Evolutionary conservation across 2,888 invertebrate genomes (phyloP), one percentile per base, ranked within the genome.

Genomic region (Dione vanillae): DNA sequence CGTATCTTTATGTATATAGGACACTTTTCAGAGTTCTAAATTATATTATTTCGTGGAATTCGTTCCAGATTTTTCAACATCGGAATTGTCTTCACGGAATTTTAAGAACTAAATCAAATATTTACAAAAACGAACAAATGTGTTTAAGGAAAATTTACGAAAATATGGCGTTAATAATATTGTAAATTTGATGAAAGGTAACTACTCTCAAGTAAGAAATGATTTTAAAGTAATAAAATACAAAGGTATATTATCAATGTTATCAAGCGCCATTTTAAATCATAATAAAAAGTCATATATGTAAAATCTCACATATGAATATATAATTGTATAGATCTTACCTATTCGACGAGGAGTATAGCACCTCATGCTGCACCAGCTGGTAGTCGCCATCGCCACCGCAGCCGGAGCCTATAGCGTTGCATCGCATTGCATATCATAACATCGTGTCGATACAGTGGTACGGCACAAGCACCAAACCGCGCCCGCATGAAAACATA

Each of bases 381-480:
- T 98, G 98, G 94, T 99, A 99, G 94, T 99, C 99, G 76, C 99
- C 99, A 94, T 99, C 99, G 84, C 96, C 96, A 82, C 97, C 96
- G 85, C 96, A 96, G 87, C 96, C 96, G 83, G 96, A 96, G 87
- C 96, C 95, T 94, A 95, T 86, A 77, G 73, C 65, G 66, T 54
- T 65, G 71, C 12, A 51, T 74, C 56, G 74, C 20, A 69, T 68
- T 66, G 73, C 45, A 76, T 74, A 69, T 74, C 72, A 72, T 73
- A 65, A 73, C 59, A 71, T 52, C 59, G 74, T 19, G 54, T 71
- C 62, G 72, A 37, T 19, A 56, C 12, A 69, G 75, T 35, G 75
- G 73, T 71, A 76, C 72, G 74, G 71, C 76, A 78, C 78, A 78
- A 56, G 70, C 79, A 71, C 51, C 69, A 67, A 74, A 73, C 71